Evolutionary conservation across 92 coral and sea anemone genomes (phyloP), one percentile per base, ranked within the genome.

Genomic region (Palythoa caribaeorum): DNA sequence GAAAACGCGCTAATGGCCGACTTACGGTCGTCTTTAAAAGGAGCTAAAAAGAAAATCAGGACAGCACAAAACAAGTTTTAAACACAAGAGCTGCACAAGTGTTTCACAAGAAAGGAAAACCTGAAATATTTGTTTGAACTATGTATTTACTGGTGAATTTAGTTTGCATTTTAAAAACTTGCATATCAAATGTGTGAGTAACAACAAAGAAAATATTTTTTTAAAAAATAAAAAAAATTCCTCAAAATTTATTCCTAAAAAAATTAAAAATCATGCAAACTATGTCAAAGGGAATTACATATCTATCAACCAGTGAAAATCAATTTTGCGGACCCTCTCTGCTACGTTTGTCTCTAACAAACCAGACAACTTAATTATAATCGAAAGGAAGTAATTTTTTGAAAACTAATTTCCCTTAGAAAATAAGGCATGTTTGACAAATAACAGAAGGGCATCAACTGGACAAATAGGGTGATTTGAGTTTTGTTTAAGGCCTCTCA

Each of bases 391-490:
- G 16, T 16, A 21, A 66, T 4, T 17, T 63, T 81, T 65, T 65
- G 19, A 36, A 81, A 66, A 81, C 54, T 48, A 48, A 36, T 50
- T 51, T 81, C 47, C 60, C 55, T 20, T n/a, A 28, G 60, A 40
- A 71, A 81, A 47, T 47, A 81, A 66, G 47, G 57, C 48, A 44
- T 59, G 44, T 51, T 81, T 66, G 74, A 65, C 75, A 50, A n/a
- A n/a, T 65, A 70, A 59, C n/a, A 66, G 13, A 63, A 47, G 19
- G 53, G 60, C 60, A 62, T 65, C 86, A 63, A 78, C 73, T 81
- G 76, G 47, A 44, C 76, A 81, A 81, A 81, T 81, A 81, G 12
- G 47, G 48, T 12, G 76, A 81, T 81, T 66, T 81, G 76, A 81
- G 66, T 81, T 81, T 81, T 81, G 86, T 60, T 81, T 81, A 28